Evolutionary conservation across 2,797 vertebrate species (phyloP).

Genomic region (Melanogrammus aeglefinus): DNA sequence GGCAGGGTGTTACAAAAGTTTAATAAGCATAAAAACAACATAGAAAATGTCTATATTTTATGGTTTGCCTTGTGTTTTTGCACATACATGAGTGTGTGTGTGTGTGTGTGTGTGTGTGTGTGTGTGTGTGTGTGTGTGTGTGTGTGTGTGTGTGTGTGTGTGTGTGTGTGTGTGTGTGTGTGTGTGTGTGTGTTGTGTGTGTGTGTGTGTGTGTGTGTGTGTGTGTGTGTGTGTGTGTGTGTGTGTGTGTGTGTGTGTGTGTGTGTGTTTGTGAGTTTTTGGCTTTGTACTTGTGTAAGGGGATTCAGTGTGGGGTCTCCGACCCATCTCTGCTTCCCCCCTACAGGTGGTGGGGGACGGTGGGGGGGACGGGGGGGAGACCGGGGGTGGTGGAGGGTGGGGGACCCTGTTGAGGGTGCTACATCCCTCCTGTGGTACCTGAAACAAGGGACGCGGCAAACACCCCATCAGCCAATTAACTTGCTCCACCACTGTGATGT

Average conservation of each 20-base stretch:
- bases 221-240: neutral
- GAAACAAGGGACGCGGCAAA: neutral
- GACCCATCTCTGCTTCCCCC: neutral
- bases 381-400: no score
- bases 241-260: slow-evolving; percentile 10
- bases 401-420: neutral
- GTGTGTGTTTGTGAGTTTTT: slow-evolving; percentile 16
- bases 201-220: neutral
- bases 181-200: slow-evolving; percentile 17
- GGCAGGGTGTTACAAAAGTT: neutral
- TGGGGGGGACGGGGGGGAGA: no score
- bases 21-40: neutral
- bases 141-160: neutral
- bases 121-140: slow-evolving; percentile 18
- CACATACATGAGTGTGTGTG: slow-evolving; percentile 12
- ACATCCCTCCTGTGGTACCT: neutral
- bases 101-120: slow-evolving; percentile 8
- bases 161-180: neutral
- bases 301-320: neutral
- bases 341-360: no score
- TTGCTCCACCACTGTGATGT: slow-evolving; percentile 25
- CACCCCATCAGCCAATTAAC: slow-evolving; percentile 34
- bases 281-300: neutral
- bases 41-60: neutral
- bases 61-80: slow-evolving; percentile 1